Percentiles rank a stretch among this genome's conserved stretches.
Evolutionary conservation across 1,140 invertebrate genomes (phyloP).

Genomic region (Drosophila rhopaloa): DNA sequence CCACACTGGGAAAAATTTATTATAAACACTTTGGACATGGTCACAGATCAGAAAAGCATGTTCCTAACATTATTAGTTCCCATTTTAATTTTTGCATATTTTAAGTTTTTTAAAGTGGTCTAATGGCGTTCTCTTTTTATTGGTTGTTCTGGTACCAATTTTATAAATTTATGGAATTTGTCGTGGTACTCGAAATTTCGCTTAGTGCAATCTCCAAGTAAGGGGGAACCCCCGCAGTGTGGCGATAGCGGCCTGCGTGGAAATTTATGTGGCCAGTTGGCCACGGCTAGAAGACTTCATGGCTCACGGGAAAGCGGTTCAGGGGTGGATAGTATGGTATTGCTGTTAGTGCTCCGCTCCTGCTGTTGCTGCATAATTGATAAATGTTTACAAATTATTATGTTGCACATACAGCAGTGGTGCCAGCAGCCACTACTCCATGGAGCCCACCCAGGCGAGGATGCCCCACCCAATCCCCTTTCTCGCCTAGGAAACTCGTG

Average conservation of each 20-base stretch:
- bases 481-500: slow-evolving; percentile 4
- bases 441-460: slow-evolving; percentile 62
- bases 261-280: slow-evolving; percentile 77
- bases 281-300: slow-evolving; percentile 22
- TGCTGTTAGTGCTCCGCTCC: slow-evolving; percentile 54
- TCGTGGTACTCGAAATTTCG: neutral
- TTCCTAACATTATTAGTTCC: too few species aligned
- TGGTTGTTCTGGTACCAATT: too few species aligned
- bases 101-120: too few species aligned
- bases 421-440: slow-evolving; percentile 3
- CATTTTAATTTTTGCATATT: too few species aligned
- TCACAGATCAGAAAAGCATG: too few species aligned
- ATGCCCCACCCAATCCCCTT: slow-evolving; percentile 16
- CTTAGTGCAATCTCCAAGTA: slow-evolving; percentile 2
- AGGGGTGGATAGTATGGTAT: slow-evolving; percentile 3
- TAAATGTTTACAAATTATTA: slow-evolving; percentile 83
- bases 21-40: too few species aligned
- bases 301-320: neutral
- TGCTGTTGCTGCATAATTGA: slow-evolving; percentile 79
- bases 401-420: slow-evolving; percentile 65
- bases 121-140: too few species aligned
- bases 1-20: neutral
- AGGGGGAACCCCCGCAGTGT: slow-evolving; percentile 39
- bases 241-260: slow-evolving; percentile 52
- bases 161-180: too few species aligned